Conservation (phyloP, 1,140 invertebrate genomes). For the Steinernema khuongi region DNA sequence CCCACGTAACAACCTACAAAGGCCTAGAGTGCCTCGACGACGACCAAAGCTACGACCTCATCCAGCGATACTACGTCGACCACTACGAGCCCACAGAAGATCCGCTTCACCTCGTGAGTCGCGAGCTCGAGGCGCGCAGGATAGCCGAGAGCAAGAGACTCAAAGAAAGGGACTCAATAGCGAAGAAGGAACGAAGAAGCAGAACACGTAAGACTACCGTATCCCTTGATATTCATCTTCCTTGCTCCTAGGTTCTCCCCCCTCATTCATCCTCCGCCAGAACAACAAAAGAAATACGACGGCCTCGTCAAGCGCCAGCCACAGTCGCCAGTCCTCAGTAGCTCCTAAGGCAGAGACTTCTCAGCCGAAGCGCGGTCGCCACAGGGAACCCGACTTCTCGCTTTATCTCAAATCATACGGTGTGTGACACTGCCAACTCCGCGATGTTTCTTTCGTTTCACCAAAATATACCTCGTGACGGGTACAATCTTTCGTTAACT, state of each 20-base stretch:
- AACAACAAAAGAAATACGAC: background rate
- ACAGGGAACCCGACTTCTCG: background rate
- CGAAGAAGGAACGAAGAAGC: background rate
- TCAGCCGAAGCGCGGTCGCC: background rate
- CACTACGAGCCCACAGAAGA: background rate
- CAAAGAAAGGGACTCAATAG: background rate
- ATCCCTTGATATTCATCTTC: background rate
- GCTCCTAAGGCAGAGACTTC: background rate
- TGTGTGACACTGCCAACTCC: background rate
- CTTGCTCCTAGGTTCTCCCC: background rate
- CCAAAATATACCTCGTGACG: background rate
- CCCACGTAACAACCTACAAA: background rate
- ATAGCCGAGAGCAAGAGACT: background rate
- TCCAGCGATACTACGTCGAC: background rate
- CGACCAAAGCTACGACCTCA: background rate
- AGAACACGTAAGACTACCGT: background rate
- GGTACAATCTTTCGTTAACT: background rate
- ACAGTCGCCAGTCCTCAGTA: background rate
- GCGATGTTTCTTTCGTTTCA: background rate
- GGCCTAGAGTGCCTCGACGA: background rate
- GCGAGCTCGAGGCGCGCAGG: background rate
- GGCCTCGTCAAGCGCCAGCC: background rate
- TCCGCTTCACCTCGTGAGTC: background rate
- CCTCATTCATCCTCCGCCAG: background rate
- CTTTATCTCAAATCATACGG: background rate